Conservation (phyloP, 2,113 vertebrate species). For the Rhea americana region DNA sequence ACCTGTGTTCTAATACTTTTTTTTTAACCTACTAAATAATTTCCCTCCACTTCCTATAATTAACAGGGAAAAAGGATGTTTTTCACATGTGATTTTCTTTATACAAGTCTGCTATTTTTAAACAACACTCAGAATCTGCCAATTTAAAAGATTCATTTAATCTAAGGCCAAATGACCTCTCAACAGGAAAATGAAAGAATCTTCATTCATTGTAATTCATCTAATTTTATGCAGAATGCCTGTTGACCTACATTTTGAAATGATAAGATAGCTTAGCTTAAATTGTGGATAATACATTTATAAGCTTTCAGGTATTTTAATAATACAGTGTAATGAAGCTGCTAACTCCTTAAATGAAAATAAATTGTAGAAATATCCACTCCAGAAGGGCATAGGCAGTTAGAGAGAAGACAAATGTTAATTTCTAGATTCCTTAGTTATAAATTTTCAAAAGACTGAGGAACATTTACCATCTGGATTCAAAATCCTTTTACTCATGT, state of each 20-base stretch:
- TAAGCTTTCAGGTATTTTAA: neutral
- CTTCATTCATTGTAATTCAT: neutral
- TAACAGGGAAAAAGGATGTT: neutral
- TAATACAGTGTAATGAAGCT: neutral
- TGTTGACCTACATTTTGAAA: neutral
- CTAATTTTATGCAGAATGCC: neutral
- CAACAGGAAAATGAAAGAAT: slow-evolving; percentile 29
- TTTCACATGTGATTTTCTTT: neutral
- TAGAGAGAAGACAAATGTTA: neutral
- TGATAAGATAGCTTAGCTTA: neutral
- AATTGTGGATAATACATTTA: neutral
- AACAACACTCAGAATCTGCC: neutral
- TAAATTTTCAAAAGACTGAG: neutral
- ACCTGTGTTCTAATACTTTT: neutral
- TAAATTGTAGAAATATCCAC: neutral
- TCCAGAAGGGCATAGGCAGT: neutral
- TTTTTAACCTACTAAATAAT: neutral
- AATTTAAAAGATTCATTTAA: neutral
- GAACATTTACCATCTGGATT: neutral
- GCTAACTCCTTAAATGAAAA: neutral
- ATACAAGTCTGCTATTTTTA: neutral
- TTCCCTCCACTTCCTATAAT: neutral
- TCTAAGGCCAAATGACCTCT: neutral
- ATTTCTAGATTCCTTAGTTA: neutral
- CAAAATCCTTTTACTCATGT: neutral